Conservation (phyloP, 2,797 vertebrate genomes). For the Darevskia nairensis region DNA sequence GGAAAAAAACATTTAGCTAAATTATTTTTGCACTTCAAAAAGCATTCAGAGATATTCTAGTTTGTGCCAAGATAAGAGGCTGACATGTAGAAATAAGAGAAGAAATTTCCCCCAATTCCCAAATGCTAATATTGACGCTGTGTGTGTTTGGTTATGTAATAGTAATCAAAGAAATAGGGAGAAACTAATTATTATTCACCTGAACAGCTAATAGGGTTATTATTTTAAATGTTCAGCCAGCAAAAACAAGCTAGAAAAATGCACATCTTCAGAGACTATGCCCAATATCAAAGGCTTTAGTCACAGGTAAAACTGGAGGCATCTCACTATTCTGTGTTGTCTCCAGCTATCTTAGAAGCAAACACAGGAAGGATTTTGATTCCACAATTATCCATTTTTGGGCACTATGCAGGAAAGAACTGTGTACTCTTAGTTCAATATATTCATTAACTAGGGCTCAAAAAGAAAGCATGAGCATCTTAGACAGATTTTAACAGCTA, state of each 20-base stretch:
- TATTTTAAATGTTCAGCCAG: constrained; percentile 4
- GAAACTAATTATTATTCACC: neutral
- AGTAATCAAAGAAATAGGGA: neutral
- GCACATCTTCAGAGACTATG: neutral
- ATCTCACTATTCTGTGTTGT: neutral
- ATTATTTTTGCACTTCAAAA: constrained; percentile 58
- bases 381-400: neutral
- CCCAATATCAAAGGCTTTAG: neutral
- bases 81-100: neutral
- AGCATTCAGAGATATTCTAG: constrained; percentile 58
- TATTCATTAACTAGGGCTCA: neutral
- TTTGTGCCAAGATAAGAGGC: neutral
- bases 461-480: neutral
- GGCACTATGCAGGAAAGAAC: neutral
- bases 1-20: constrained; percentile 61
- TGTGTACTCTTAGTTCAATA: neutral
- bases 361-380: neutral
- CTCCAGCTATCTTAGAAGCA: neutral
- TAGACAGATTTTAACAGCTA: neutral
- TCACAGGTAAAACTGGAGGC: neutral
- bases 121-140: neutral
- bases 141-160: neutral
- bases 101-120: neutral
- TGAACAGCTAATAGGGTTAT: neutral
- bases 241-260: neutral